Base-by-base conservation (phyloP, 2,888 invertebrate species). In the Agriotes lineatus region DNA sequence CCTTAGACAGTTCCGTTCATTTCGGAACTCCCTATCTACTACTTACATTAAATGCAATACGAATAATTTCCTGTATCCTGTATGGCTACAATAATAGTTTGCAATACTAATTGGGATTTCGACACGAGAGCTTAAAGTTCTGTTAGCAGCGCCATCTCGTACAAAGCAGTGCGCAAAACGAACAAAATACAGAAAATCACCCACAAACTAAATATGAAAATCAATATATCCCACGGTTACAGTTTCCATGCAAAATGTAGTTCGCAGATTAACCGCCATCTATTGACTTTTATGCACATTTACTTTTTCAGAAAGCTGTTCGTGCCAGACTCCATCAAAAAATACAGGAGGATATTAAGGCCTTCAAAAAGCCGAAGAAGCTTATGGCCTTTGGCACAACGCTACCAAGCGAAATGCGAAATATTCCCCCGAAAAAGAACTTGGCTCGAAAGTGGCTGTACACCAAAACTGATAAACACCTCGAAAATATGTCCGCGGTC, bases 401-500 rank as follows among this genome's bases (percentile, higher is more conserved):
- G 39, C 76, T 90, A 10, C 89, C 90, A 0, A 80, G 83, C 12
- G 81, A 86, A 50, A 77, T 87, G 79, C 86, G 86, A 72, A 87
- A 87, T 66, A 77, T 86, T 2, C 87, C 89, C 6, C 88, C 89
- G 0, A 81, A 80, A 30, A 88, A 88, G 78, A 85, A 86, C 30
- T 86, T 88, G 0, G 77, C 85, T 45, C 79, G 84, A 48, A 85
- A 84, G 72, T 91, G 90, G 90, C 78, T 88, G 25, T 80, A 84
- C 6, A 87, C 88, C 61, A 84, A 87, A 37, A 87, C 89, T 50
- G 89, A 89, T 0, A 83, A 86, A 56, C 88, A 89, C 45, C 79
- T 91, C 14, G 85, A 86, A 63, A 84, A 86, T 0, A 90, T 91
- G 90, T 84, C 88, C 0, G 85, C 85, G 48, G 88, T 91, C 0